Evolutionary conservation across 2,888 invertebrate genomes (phyloP).

Genomic region (Caenorhabditis macrosperma): DNA sequence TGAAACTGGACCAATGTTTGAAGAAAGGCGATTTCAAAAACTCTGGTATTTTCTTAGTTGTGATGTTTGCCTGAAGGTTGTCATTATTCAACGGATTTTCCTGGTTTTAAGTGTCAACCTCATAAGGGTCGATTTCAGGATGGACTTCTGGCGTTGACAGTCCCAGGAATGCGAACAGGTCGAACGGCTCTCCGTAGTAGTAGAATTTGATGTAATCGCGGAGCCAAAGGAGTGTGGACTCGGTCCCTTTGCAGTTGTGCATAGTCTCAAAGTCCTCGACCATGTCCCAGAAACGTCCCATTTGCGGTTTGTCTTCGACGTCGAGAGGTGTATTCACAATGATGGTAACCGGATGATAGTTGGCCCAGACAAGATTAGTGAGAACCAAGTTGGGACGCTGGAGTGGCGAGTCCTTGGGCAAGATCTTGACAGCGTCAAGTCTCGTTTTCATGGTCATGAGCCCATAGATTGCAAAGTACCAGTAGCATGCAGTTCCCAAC

Average conservation of each 20-base stretch:
- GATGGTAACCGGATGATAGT: constrained; percentile 79
- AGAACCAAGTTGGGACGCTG: constrained; percentile 75
- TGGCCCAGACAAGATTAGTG: constrained; percentile 76
- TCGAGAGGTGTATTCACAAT: constrained; percentile 74
- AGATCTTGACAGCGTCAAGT: constrained; percentile 77
- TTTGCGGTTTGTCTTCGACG: constrained; percentile 66
- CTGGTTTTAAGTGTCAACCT: too few species aligned
- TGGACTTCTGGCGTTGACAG: constrained; percentile 51
- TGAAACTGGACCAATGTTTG: constrained; percentile 75
- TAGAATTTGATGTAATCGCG: constrained; percentile 75
- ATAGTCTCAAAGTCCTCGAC: constrained; percentile 75
- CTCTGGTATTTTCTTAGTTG: constrained; percentile 63
- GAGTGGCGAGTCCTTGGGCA: constrained; percentile 77
- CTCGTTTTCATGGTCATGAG: constrained; percentile 69
- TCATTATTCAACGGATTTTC: too few species aligned
- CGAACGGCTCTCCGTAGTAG: constrained; percentile 67
- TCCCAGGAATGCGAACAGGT: constrained; percentile 49
- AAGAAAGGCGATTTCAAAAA: constrained; percentile 78
- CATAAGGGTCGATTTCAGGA: constrained; percentile 57
- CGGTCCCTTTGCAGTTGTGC: constrained; percentile 70
- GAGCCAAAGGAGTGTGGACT: constrained; percentile 77
- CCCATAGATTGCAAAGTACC: constrained; percentile 68
- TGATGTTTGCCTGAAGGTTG: constrained; percentile 59
- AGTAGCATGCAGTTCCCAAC: constrained; percentile 67
- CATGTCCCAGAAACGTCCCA: constrained; percentile 70